These are phyloP conservation scores for Pedionomus torquatus DNA, from an alignment of 2,113 vertebrate species.

Conservation along the genomic window DNA sequence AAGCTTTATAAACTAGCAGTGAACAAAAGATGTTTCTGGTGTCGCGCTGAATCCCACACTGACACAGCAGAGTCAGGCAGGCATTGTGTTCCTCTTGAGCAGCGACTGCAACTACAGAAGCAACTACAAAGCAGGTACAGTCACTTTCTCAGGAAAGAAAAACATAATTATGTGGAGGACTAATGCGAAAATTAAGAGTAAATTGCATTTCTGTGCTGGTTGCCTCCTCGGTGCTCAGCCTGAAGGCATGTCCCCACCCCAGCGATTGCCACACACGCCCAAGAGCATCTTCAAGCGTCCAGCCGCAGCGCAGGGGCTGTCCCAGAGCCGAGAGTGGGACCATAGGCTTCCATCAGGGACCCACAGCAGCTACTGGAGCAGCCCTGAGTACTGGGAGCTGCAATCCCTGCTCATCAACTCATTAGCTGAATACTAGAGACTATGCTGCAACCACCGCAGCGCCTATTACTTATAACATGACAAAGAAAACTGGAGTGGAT, in stretches of 20 bases:
- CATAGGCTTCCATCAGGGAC: accelerated
- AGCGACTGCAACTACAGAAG: conserved; percentile 9
- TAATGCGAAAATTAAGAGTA: background rate
- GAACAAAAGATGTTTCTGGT: conserved; percentile 45
- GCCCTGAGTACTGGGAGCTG: background rate
- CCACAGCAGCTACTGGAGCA: accelerated
- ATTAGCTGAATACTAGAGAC: background rate
- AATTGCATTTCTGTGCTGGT: background rate
- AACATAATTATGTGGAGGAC: background rate
- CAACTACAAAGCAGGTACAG: background rate
- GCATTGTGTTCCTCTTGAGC: conserved; percentile 11
- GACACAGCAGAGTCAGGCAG: background rate
- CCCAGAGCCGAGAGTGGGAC: accelerated
- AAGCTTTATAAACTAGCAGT: conserved; percentile 5
- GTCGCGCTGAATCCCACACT: background rate
- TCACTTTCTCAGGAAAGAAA: background rate
- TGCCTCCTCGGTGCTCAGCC: background rate
- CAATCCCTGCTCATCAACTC: background rate
- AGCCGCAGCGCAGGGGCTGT: background rate
- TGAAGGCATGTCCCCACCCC: background rate
- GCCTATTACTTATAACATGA: background rate
- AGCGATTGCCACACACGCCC: background rate
- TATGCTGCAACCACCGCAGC: background rate
- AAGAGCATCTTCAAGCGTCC: background rate
- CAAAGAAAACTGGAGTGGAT: background rate